Base-by-base conservation (phyloP, 2,797 vertebrate species). In the Hippoglossus hippoglossus region DNA sequence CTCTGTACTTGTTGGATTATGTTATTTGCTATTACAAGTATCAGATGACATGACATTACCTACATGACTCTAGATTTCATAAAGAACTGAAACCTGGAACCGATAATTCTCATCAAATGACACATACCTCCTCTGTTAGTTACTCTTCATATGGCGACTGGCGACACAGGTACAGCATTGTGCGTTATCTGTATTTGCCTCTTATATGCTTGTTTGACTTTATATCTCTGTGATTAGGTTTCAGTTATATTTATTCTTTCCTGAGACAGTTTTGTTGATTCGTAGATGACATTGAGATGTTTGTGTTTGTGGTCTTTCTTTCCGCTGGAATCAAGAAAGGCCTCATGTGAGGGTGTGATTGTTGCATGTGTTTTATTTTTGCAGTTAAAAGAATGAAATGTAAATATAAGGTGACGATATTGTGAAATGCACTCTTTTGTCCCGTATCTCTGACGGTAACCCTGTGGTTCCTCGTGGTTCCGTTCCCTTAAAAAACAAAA, bases 41-140 rank as follows among this genome's bases (percentile, higher is more conserved):
- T 75, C 59, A 6, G 10, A 52, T 74, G 3, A 25, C 51, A 0
- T 72, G 12, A 51, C 49, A 8, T 53, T 25, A 25, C 12, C 26
- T 8, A 46, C 18, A 46, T 46, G 6, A 4, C 28, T 25, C 12
- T 72, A 69, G 57, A 69, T 78, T 67, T 72, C 2, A 81, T 74
- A 76, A 90, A 91, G 93, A 94, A 94, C 81, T 93, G 93, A 94
- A 94, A 95, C 92, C 73, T 62, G n/a, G 34, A 53, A 31, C 28
- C 53, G 44, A 70, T 75, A 28, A 61, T 71, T 71, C 21, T 68
- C 61, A 9, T 10, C 2, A 39, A 39, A 5, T 79, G 61, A 56
- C 21, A 62, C 34, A 54, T 62, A 69, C 34, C 22, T 22, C 34
- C 22, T 22, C 71, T 65, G 60, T 46, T 7, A 65, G 21, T 31